Evolutionary conservation across 2,888 invertebrate species (phyloP).

Genomic region (Drosophila pseudotalamancana): DNA sequence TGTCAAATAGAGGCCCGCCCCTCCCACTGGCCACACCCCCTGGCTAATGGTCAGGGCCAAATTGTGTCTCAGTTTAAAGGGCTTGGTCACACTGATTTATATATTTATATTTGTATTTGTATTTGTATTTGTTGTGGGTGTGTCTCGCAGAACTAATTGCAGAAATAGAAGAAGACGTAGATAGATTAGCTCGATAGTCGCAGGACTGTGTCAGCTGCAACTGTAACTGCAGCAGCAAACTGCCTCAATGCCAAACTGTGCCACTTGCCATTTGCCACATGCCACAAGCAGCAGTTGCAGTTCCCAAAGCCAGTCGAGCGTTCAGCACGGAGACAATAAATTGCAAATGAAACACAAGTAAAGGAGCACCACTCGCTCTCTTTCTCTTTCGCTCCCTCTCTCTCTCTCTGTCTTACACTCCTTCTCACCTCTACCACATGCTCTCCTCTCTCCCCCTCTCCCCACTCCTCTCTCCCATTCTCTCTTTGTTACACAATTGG

Average conservation of each 20-base stretch:
- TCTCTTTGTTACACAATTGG: slow-evolving; percentile 3
- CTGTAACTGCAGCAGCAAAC: slow-evolving; percentile 38
- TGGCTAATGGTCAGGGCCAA: slow-evolving; percentile 1
- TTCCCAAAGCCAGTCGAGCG: background rate
- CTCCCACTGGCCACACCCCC: background rate
- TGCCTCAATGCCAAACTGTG: slow-evolving; percentile 51
- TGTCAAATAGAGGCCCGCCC: background rate
- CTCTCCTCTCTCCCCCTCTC: background rate
- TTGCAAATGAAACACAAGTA: slow-evolving; percentile 54
- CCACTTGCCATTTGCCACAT: background rate
- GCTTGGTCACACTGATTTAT: slow-evolving; percentile 1
- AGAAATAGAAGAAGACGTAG: background rate
- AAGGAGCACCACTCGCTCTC: background rate
- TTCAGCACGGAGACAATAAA: slow-evolving; percentile 49
- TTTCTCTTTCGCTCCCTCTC: background rate
- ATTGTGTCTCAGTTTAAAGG: too few species aligned
- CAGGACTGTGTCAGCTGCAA: too few species aligned
- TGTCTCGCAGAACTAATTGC: background rate
- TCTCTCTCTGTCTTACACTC: background rate
- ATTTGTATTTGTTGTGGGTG: background rate
- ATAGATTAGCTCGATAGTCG: background rate
- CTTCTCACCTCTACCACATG: background rate
- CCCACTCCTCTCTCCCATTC: too few species aligned
- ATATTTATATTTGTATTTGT: background rate
- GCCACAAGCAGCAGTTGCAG: slow-evolving; percentile 17